Evolutionary conservation across 2,113 vertebrate genomes (phyloP).

Genomic region (Aptenodytes forsteri): DNA sequence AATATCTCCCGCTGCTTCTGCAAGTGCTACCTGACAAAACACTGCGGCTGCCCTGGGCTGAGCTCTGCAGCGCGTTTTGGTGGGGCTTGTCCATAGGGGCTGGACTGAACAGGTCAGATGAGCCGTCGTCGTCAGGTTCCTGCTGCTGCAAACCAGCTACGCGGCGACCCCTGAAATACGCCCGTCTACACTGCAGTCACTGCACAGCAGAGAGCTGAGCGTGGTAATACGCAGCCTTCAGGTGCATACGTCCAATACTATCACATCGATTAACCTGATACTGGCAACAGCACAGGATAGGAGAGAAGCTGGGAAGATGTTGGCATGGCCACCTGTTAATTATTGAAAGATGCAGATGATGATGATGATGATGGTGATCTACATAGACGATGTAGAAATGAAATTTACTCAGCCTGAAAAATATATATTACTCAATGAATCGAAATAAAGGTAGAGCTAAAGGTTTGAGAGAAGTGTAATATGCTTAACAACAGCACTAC

Average conservation of each 20-base stretch:
- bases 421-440: not conserved
- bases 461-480: not conserved
- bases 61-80: not conserved
- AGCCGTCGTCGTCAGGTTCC: rapidly evolving
- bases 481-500: not conserved
- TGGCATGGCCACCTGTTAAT: not conserved
- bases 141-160: not conserved
- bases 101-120: not conserved
- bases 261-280: not conserved
- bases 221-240: not conserved
- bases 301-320: not conserved
- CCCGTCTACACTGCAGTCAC: not conserved
- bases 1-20: not conserved
- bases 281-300: not conserved
- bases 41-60: rapidly evolving
- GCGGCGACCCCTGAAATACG: rapidly evolving
- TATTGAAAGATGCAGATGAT: not conserved
- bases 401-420: not conserved
- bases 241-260: not conserved
- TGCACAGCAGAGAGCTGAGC: not conserved
- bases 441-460: not conserved
- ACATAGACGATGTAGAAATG: not conserved
- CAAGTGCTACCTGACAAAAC: not conserved
- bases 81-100: not conserved
- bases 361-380: not conserved